These are phyloP conservation scores for Homarus americanus DNA, from an alignment of 1,140 invertebrate genomes.

Conservation along the genomic window DNA sequence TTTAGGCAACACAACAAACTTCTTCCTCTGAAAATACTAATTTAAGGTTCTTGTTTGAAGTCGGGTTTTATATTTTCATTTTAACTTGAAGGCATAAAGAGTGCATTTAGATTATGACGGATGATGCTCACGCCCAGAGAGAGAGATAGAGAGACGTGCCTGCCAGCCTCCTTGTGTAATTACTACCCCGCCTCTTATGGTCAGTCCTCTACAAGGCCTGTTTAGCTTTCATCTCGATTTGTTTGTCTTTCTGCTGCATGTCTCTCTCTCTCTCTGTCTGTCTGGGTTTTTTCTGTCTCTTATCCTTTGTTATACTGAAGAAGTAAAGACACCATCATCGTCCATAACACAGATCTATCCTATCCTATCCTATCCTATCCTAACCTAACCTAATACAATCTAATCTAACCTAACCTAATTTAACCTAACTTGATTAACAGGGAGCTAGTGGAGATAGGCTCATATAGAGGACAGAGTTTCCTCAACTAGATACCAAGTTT, in stretches of 20 bases:
- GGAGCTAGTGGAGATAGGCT: too few relatives aligned
- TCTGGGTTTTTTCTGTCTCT: neutral
- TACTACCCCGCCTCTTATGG: neutral
- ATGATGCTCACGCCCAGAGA: slow-evolving; percentile 14
- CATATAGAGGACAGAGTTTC: too few relatives aligned
- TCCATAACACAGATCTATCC: too few relatives aligned
- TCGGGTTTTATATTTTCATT: neutral
- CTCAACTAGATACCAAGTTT: too few relatives aligned
- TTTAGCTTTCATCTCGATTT: neutral
- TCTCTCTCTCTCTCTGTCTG: neutral
- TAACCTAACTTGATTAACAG: too few relatives aligned
- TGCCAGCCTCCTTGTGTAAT: neutral
- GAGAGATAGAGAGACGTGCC: too few relatives aligned
- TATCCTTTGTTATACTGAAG: too few relatives aligned
- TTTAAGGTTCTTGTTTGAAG: slow-evolving; percentile 10
- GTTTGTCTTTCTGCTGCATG: neutral
- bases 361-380: too few relatives aligned
- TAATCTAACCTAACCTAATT: too few relatives aligned
- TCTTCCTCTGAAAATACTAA: slow-evolving; percentile 21
- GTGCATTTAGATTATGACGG: slow-evolving; percentile 12
- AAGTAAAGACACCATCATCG: too few relatives aligned
- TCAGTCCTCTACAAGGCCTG: neutral
- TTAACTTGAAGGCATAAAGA: neutral
- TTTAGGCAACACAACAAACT: slow-evolving; percentile 33
- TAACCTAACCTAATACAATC: too few relatives aligned